phyloP scores from a whole-genome alignment of 2,113 vertebrate species.

The Ramphastos sulfuratus region DNA sequence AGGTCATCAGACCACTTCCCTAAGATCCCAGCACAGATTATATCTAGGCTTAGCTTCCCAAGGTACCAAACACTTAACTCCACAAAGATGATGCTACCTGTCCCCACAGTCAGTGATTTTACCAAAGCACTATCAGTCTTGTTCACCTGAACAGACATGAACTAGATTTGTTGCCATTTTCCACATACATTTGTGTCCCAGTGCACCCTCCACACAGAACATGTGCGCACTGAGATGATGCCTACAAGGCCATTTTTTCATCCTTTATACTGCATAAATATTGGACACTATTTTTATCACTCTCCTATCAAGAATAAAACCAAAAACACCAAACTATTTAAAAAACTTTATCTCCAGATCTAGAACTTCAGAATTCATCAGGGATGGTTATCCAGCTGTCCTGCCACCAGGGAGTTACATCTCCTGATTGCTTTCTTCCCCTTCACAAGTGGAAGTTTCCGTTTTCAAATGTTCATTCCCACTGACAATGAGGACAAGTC shows the following conservation, averaged over 20 bases:
- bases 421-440: neutral
- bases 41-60: neutral
- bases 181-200: neutral
- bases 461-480: neutral
- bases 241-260: neutral
- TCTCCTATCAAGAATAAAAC: neutral
- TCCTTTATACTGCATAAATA: neutral
- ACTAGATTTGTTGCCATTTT: neutral
- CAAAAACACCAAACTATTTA: neutral
- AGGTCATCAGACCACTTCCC: neutral
- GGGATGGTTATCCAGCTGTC: neutral
- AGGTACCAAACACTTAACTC: neutral
- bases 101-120: neutral
- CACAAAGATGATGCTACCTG: neutral
- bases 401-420: neutral
- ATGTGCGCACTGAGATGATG: neutral
- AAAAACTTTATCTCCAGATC: neutral
- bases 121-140: neutral
- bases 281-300: neutral
- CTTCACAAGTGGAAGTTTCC: neutral
- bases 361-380: neutral
- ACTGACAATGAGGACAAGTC: neutral
- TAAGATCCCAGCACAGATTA: rapidly evolving
- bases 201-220: rapidly evolving
- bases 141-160: neutral